phyloP scores from a whole-genome alignment of 2,797 vertebrate species.

The Semaprochilodus insignis region DNA sequence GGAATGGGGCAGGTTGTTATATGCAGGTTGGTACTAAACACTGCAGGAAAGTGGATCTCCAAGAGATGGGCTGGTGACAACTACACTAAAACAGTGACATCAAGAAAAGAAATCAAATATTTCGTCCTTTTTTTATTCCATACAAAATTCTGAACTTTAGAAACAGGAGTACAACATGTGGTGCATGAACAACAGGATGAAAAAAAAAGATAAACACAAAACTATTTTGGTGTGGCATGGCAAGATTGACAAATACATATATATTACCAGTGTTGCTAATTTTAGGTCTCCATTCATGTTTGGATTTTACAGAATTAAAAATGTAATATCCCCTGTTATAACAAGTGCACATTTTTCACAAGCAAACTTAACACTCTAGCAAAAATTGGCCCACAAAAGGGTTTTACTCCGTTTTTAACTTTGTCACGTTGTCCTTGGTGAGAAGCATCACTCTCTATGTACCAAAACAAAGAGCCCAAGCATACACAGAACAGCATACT shows the following conservation, averaged over 20 bases:
- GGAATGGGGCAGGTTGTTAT: too few relatives aligned
- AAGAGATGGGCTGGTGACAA: too few relatives aligned
- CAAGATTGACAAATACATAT: constrained; percentile 37
- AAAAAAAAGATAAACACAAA: constrained; percentile 8
- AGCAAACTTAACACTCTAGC: constrained; percentile 17
- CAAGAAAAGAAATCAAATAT: constrained; percentile 42
- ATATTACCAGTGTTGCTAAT: constrained; percentile 10
- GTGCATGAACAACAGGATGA: constrained; percentile 26
- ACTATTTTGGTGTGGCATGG: constrained; percentile 22
- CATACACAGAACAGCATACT: constrained; percentile 85
- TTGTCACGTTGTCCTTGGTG: neutral
- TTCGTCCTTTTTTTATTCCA: constrained; percentile 58
- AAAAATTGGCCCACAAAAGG: constrained; percentile 32
- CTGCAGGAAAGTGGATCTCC: neutral
- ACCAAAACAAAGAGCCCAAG: constrained; percentile 84
- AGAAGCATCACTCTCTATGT: constrained; percentile 68
- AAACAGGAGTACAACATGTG: constrained; percentile 48
- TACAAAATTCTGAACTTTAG: constrained; percentile 58
- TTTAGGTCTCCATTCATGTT: constrained; percentile 2
- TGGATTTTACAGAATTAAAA: constrained; percentile 31
- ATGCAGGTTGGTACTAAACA: too few relatives aligned
- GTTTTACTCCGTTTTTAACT: neutral
- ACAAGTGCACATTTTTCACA: constrained; percentile 40
- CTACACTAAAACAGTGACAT: constrained; percentile 9
- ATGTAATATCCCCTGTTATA: constrained; percentile 31